A percentile compares a stretch with the other conserved stretches of the same genome.
Evolutionary conservation across 2,113 vertebrate genomes (phyloP).

Genomic region (Blennius ocellaris): DNA sequence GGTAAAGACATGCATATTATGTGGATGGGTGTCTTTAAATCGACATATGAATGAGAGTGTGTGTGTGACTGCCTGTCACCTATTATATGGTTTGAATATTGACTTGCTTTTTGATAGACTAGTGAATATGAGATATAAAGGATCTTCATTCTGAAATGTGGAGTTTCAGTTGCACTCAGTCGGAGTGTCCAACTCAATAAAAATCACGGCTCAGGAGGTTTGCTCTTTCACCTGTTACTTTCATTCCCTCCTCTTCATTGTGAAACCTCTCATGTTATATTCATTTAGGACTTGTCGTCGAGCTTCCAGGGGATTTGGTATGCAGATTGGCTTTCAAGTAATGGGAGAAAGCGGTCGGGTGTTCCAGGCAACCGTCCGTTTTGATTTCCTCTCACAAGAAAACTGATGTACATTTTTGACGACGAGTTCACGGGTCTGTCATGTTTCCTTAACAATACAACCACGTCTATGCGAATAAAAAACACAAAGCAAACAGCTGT

Average conservation of each 20-base stretch:
- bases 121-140: no score
- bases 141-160: no score
- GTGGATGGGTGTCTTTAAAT: no score
- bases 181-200: neutral
- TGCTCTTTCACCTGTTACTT: neutral
- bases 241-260: neutral
- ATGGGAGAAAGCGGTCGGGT: conserved; percentile 11
- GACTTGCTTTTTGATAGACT: no score
- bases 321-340: conserved; percentile 1
- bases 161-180: no score
- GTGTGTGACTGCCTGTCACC: no score
- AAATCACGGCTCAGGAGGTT: neutral
- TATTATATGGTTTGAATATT: no score
- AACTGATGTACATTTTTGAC: neutral
- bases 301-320: neutral
- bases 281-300: neutral
- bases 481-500: conserved; percentile 8
- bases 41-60: no score
- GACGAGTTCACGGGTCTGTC: neutral
- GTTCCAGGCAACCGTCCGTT: neutral
- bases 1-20: no score
- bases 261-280: no score
- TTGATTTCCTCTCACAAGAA: neutral
- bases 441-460: neutral
- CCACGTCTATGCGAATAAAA: conserved; percentile 9